A percentile compares a stretch with the other conserved stretches of the same genome.
Evolutionary conservation across 2,113 vertebrate genomes (phyloP).

Genomic region (Ranitomeya imitator): DNA sequence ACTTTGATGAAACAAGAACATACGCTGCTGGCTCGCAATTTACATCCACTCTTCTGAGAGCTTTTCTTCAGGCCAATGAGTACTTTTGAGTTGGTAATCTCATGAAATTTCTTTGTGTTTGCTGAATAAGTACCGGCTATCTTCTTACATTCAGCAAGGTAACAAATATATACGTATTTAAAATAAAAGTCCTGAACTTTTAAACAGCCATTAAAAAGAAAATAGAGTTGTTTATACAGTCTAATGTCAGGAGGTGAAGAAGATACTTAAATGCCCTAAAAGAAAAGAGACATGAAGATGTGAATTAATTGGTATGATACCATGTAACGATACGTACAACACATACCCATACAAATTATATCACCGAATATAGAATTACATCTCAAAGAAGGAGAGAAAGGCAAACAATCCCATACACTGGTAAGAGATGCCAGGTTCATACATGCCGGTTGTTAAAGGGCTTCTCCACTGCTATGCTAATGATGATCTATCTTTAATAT

Average conservation of each 20-base stretch:
- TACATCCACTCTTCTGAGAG: not conserved
- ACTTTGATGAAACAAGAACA: conserved; percentile 52
- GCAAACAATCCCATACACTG: too few species aligned
- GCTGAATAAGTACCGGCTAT: not conserved
- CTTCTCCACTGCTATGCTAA: too few species aligned
- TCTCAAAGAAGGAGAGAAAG: too few species aligned
- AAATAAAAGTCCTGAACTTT: conserved; percentile 21
- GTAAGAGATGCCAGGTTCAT: too few species aligned
- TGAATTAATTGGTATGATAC: not conserved
- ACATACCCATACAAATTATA: not conserved
- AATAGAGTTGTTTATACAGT: not conserved
- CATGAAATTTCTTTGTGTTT: not conserved
- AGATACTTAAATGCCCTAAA: conserved; percentile 7
- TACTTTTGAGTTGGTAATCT: not conserved
- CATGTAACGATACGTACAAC: not conserved
- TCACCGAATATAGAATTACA: too few species aligned
- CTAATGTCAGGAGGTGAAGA: conserved; percentile 17
- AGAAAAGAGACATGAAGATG: not conserved
- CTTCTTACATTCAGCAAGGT: not conserved
- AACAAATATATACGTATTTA: conserved; percentile 29
- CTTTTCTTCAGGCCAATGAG: not conserved
- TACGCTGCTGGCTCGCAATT: conserved; percentile 10
- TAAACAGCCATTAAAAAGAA: conserved; percentile 35
- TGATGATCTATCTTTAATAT: too few species aligned
- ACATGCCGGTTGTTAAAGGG: too few species aligned